These are phyloP conservation scores for Yponomeuta sedellus DNA, from an alignment of 2,888 invertebrate genomes.

Conservation along the genomic window DNA sequence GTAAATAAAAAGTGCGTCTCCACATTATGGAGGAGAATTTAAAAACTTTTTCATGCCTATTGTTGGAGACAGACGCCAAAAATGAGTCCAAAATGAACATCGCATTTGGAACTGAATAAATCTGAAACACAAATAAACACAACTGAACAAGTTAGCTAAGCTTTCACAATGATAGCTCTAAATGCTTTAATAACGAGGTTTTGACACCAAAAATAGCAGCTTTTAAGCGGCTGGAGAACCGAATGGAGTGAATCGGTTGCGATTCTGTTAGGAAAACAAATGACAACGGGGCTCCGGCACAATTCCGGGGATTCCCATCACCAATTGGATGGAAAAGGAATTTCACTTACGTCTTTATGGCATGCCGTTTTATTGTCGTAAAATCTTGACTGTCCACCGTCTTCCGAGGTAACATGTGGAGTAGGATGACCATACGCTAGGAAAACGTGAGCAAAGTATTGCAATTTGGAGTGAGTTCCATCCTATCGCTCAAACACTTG, in stretches of 20 bases:
- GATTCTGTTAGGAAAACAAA: not conserved
- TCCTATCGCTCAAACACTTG: too few relatives aligned
- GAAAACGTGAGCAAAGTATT: not conserved
- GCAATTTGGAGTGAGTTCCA: too few relatives aligned
- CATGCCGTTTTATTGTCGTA: constrained; percentile 4
- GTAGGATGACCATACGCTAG: not conserved
- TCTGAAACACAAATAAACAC: not conserved
- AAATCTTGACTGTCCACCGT: not conserved
- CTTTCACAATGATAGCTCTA: not conserved
- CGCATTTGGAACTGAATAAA: not conserved
- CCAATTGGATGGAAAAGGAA: not conserved
- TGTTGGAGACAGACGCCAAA: too few relatives aligned
- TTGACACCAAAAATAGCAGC: constrained; percentile 4
- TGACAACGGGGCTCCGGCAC: constrained; percentile 1
- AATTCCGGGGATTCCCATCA: not conserved
- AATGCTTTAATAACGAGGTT: not conserved
- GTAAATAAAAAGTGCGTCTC: too few relatives aligned
- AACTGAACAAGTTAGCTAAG: not conserved
- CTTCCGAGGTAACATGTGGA: constrained; percentile 3
- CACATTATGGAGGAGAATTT: too few relatives aligned
- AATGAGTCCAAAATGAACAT: not conserved
- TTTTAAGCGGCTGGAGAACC: constrained; percentile 5
- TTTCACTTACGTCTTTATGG: constrained; percentile 12
- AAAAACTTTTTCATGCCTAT: too few relatives aligned
- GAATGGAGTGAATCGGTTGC: not conserved